Evolutionary conservation across 1,140 invertebrate genomes (phyloP), one percentile per base, ranked within the genome.

Genomic region (Drosophila trapezifrons): DNA sequence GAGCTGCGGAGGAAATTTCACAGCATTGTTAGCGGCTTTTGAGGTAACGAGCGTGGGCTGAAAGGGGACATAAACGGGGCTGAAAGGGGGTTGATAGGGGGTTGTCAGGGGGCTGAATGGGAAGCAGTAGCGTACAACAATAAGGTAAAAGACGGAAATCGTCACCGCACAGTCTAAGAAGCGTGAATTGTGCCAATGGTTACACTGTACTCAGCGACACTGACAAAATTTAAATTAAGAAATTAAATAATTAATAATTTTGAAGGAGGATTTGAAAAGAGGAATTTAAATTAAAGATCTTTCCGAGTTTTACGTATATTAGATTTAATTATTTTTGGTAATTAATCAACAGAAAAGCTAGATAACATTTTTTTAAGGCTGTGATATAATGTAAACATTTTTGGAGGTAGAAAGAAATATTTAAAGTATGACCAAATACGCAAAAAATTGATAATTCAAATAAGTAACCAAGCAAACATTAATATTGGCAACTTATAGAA

Each of bases 151-250:
- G 27, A 18, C 78, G 57, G 66, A 81, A 76, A 76, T 76, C 62
- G 63, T 67, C 73, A 85, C 82, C 82, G 40, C 67, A 85, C 54
- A 63, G 82, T 82, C 75, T 87, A 69, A 79, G 82, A 71, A 76
- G 82, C 78, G 75, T 85, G 78, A 85, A 86, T 86, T 78, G 67
- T 78, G 69, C 65, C 78, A 66, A 56, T 76, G 80, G 65, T 67
- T 67, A 40, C 71, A 57, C 42, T 45, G 45, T 54, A 43, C 58
- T 51, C 37, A 42, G 47, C 8, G 18, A 62, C 75, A 82, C 69
- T 56, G 37, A 2, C 4, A 42, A 10, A 69, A 67, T 17, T 4
- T n/a, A 17, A 17, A 1, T 15, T 3, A 38, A n/a, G n/a, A 38
- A 38, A n/a, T n/a, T 2, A 38, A 15, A 2, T 9, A 18, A 13